These are phyloP conservation scores for Palloptera scutellata DNA, from an alignment of 2,888 invertebrate species.

Conservation along the genomic window DNA sequence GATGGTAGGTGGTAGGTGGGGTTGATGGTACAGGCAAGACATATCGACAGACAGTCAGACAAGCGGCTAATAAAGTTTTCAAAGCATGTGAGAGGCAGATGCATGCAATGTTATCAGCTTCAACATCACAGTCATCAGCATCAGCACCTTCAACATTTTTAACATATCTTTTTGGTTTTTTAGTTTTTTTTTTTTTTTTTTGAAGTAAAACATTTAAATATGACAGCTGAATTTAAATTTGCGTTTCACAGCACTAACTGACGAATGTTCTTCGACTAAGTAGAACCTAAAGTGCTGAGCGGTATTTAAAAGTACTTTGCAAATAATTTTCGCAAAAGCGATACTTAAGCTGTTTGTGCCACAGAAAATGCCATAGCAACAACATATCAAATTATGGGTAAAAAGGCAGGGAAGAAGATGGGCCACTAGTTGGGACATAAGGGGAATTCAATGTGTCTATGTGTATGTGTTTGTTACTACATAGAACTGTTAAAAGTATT, in stretches of 20 bases:
- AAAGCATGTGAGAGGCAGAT: not conserved
- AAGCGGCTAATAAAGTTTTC: no score
- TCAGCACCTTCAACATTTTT: not conserved
- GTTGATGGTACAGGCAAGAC: not conserved
- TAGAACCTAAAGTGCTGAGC: not conserved
- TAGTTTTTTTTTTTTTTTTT: not conserved
- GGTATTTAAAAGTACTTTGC: slow-evolving; percentile 16
- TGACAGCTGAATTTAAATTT: slow-evolving; percentile 3
- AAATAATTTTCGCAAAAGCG: slow-evolving; percentile 31
- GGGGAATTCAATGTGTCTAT: slow-evolving; percentile 16
- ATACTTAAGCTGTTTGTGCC: slow-evolving; percentile 44
- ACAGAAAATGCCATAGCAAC: slow-evolving; percentile 8
- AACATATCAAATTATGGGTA: no score
- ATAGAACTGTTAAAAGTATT: slow-evolving; percentile 37
- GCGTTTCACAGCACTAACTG: not conserved
- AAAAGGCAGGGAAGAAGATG: no score
- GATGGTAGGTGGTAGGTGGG: no score
- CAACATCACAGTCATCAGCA: not conserved
- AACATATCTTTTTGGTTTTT: not conserved
- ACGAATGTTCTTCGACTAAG: not conserved
- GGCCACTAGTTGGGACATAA: no score
- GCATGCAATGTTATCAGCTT: not conserved
- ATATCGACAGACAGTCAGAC: not conserved
- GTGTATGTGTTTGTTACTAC: slow-evolving; percentile 20
- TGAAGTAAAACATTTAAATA: not conserved